Conservation (phyloP, 1,140 invertebrate species). For the Coptotermes formosanus region DNA sequence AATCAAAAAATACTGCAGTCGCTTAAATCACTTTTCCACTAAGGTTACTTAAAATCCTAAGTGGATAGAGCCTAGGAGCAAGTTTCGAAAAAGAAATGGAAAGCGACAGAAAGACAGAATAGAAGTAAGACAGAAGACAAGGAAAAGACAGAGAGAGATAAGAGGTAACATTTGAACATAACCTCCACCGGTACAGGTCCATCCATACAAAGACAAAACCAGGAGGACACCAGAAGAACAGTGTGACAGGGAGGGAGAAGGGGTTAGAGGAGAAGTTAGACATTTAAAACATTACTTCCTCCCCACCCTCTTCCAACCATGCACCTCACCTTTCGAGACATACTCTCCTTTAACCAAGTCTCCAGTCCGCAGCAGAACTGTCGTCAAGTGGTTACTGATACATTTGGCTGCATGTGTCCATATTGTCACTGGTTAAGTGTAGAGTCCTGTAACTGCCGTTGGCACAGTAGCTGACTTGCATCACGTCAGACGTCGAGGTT, state of each 20-base stretch:
- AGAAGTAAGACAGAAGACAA: neutral
- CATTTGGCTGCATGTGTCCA: neutral
- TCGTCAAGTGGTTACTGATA: neutral
- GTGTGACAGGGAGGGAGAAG: neutral
- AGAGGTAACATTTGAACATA: slow-evolving; percentile 14
- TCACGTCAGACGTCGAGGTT: neutral
- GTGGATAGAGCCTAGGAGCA: neutral
- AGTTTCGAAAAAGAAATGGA: neutral
- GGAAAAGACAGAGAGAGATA: neutral
- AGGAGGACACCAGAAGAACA: neutral
- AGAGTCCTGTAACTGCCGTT: neutral
- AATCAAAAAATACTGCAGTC: neutral
- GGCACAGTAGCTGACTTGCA: neutral
- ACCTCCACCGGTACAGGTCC: neutral
- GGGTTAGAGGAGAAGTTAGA: neutral
- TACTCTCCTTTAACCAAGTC: neutral
- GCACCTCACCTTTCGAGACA: neutral
- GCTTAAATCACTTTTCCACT: neutral
- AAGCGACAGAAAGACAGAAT: neutral
- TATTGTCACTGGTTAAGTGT: neutral
- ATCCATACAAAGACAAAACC: slow-evolving; percentile 8
- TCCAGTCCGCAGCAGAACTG: neutral
- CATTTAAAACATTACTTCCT: neutral
- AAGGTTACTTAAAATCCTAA: neutral
- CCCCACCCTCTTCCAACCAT: neutral